A percentile compares a stretch with the other conserved stretches of the same genome.
Evolutionary conservation across 37 sponge, comb jelly and placozoan genomes (phyloP).

Genomic region (Ephydatia muelleri): DNA sequence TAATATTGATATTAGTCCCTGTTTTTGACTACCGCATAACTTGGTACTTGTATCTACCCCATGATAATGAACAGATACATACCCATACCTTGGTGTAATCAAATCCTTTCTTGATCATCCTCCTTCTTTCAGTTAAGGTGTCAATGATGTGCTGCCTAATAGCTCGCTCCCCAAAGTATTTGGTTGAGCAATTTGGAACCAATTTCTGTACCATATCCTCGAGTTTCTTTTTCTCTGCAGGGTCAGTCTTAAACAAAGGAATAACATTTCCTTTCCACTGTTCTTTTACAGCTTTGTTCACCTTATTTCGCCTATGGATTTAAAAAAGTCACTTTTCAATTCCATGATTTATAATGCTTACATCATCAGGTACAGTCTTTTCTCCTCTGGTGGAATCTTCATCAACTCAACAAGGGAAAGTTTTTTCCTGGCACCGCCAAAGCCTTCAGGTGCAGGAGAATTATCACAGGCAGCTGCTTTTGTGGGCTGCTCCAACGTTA

Average conservation of each 20-base stretch:
- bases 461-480: conserved; percentile 1
- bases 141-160: conserved; percentile 6
- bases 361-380: conserved; percentile 19
- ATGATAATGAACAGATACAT: conserved; percentile 1
- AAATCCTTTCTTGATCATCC: conserved; percentile 14
- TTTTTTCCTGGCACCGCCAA: not conserved
- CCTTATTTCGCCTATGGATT: conserved; percentile 6
- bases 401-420: not conserved
- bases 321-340: conserved; percentile 6
- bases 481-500: not conserved
- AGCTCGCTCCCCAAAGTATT: conserved; percentile 12
- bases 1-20: not conserved
- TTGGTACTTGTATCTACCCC: not conserved
- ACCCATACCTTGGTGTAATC: conserved; percentile 3
- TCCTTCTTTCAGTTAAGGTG: conserved; percentile 10
- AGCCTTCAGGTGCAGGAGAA: not conserved
- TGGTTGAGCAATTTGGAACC: conserved; percentile 1
- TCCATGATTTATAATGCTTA: conserved; percentile 6
- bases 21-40: conserved; percentile 1
- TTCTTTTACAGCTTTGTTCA: conserved; percentile 4
- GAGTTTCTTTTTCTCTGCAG: not conserved
- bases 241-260: conserved; percentile 4
- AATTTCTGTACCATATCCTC: conserved; percentile 8
- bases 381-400: conserved; percentile 11
- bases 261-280: conserved; percentile 9